Evolutionary conservation across 2,113 vertebrate species (phyloP), one percentile per base, ranked within the genome.

Genomic region (Limanda limanda): DNA sequence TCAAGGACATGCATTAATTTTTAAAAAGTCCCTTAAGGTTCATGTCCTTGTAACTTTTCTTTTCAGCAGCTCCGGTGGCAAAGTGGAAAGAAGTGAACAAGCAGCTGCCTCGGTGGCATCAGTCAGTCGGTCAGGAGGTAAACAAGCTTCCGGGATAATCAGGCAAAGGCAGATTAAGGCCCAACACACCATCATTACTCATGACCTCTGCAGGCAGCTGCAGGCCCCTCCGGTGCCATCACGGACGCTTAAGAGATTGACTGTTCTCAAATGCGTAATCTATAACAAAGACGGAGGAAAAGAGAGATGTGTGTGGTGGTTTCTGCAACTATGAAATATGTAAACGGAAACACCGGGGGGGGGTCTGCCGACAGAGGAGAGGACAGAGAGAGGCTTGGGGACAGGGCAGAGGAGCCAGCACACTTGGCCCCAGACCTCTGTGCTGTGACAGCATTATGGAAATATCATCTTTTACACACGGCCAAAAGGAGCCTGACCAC

Each of bases 361-460:
- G 51, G 18, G 13, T 68, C 3, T 37, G 21, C 35, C 54, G 60
- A 68, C 58, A 58, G 23, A 47, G 40, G 23, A 40, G 47, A 63
- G 69, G 62, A 88, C 76, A 86, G 84, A 87, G 61, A 24, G 35
- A 64, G 72, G 86, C 78, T 84, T 82, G 76, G 62, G 47, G 47
- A 51, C 18, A 51, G 51, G 51, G 20, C 75, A 70, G 66, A 75
- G 78, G 67, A 71, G 81, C 35, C 11, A 12, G 72, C 74, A 52
- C 56, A 47, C 72, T 62, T 62, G 82, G 81, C 74, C 61, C 61
- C 56, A 10, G 55, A 72, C 18, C 83, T 71, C 71, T 63, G 78
- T 91, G 90, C 91, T 88, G 82, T 85, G 86, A 92, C 88, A 84
- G 90, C 88, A 88, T 89, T 91, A 92, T 91, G 90, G 89, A 93